These are phyloP conservation scores for Tachycineta bicolor DNA, from an alignment of 2,113 vertebrate genomes.

Conservation along the genomic window DNA sequence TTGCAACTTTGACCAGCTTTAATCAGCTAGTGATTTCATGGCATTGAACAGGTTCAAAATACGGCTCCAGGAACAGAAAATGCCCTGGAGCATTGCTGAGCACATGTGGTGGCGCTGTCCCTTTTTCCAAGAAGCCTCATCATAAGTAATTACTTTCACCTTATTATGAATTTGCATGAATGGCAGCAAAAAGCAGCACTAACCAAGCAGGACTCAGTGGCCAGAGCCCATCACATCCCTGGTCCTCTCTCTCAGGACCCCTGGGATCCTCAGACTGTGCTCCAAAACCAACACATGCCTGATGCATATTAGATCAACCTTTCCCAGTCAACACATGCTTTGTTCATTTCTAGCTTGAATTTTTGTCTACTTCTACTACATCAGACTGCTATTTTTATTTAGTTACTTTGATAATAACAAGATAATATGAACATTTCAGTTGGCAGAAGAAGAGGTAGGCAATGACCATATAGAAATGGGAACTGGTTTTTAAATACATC, in stretches of 20 bases:
- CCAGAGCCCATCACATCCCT: neutral
- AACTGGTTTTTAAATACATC: neutral
- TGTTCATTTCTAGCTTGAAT: neutral
- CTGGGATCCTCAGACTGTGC: neutral
- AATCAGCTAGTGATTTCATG: neutral
- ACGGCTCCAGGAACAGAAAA: neutral
- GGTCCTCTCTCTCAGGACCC: neutral
- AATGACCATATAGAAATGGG: neutral
- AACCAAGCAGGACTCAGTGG: neutral
- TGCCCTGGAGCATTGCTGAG: accelerated
- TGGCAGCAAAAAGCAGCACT: neutral
- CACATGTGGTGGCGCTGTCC: neutral
- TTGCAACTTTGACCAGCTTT: neutral
- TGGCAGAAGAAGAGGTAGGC: neutral
- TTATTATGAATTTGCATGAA: neutral
- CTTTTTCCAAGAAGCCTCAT: neutral
- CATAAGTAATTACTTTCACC: neutral
- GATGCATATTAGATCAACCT: neutral
- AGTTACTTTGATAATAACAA: neutral
- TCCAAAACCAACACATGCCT: neutral
- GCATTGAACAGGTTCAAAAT: neutral
- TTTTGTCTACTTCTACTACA: neutral
- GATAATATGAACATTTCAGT: neutral
- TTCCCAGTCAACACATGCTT: neutral
- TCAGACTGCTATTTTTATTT: neutral